Percentiles rank a stretch among this genome's conserved stretches.
Conservation (phyloP, 2,113 vertebrate species). For the Turnix velox region DNA sequence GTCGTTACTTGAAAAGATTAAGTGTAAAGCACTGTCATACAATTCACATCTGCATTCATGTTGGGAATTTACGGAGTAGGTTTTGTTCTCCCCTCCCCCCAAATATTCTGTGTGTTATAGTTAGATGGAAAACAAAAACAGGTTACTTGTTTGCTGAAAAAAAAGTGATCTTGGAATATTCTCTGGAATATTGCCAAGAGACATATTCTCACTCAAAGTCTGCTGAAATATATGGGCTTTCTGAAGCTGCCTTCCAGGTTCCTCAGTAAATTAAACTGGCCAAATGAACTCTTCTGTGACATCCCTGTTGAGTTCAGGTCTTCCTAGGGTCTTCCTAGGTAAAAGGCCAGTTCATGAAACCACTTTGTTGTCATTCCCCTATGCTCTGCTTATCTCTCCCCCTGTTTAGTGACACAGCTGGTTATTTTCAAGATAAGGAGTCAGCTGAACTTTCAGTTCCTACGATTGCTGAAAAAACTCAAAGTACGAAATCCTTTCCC, state of each 20-base stretch:
- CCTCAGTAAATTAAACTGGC: not conserved
- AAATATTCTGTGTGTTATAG: not conserved
- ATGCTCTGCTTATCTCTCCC: not conserved
- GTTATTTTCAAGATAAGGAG: not conserved
- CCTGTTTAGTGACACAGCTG: not conserved
- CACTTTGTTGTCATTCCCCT: not conserved
- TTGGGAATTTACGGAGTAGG: not conserved
- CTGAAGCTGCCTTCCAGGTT: not conserved
- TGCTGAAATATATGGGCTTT: not conserved
- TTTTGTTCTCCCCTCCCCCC: rapidly evolving
- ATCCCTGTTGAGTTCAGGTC: not conserved
- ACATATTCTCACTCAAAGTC: not conserved
- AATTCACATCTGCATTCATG: not conserved
- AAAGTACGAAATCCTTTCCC: not conserved
- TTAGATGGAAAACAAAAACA: not conserved
- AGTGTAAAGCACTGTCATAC: not conserved
- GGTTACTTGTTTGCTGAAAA: not conserved
- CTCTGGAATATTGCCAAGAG: no score
- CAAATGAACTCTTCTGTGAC: not conserved
- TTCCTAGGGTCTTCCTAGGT: not conserved
- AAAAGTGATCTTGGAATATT: not conserved
- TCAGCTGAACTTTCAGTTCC: not conserved
- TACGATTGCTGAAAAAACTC: not conserved
- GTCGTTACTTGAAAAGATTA: not conserved
- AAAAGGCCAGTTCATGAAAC: not conserved